These are phyloP conservation scores for Pampusana beccarii DNA, from an alignment of 2,113 vertebrate genomes.

Conservation along the genomic window DNA sequence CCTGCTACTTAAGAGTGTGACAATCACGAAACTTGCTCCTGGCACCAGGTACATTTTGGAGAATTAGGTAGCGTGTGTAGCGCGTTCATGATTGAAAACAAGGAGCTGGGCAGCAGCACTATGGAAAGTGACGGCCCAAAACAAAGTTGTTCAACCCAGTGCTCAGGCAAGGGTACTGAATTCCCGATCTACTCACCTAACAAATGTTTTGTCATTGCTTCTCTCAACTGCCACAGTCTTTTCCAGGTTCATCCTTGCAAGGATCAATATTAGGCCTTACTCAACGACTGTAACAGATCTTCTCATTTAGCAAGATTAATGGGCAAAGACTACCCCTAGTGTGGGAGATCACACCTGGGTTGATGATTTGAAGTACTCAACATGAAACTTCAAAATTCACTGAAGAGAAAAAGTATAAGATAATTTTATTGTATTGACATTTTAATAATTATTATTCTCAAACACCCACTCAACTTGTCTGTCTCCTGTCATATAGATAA, in stretches of 20 bases:
- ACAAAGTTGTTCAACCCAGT: rapidly evolving
- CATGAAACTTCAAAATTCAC: background rate
- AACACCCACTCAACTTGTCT: background rate
- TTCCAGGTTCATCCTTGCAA: background rate
- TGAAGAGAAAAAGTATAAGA: background rate
- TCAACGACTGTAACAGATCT: background rate
- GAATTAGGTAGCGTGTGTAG: no score
- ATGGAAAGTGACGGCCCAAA: background rate
- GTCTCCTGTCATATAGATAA: background rate
- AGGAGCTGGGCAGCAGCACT: background rate
- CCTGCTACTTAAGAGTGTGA: background rate
- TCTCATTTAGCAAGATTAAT: background rate
- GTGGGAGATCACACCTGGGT: background rate
- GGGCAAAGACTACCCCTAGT: background rate
- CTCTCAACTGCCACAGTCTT: background rate
- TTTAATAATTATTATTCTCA: background rate
- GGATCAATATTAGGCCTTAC: background rate
- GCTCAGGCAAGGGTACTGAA: background rate
- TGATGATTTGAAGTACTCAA: background rate
- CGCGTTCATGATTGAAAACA: background rate
- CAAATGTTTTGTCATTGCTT: background rate
- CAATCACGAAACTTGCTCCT: background rate
- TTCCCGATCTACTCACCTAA: background rate
- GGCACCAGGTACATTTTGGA: background rate
- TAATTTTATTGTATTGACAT: background rate